A percentile compares a stretch with the other conserved stretches of the same genome.
These are phyloP conservation scores for Hirtodrosophila confusa DNA, from an alignment of 2,888 invertebrate genomes.

Conservation along the genomic window DNA sequence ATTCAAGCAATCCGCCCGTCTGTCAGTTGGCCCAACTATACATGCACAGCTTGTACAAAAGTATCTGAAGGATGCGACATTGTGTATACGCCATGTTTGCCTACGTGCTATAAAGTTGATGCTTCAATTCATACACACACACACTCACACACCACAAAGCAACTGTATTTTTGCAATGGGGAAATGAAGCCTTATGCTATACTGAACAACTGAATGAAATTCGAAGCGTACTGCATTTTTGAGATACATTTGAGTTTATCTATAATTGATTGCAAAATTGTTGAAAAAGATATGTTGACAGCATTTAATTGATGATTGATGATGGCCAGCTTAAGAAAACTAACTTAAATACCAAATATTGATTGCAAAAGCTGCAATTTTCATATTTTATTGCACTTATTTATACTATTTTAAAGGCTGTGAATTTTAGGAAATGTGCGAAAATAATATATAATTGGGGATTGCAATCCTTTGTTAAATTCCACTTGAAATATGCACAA, in stretches of 20 bases:
- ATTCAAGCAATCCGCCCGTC: constrained; percentile 23
- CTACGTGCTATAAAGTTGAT: constrained; percentile 43
- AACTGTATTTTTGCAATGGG: constrained; percentile 18
- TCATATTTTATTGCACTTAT: too few species aligned
- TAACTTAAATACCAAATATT: too few species aligned
- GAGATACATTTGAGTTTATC: not conserved
- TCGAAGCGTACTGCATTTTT: not conserved
- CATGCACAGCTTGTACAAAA: constrained; percentile 50
- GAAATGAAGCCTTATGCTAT: not conserved
- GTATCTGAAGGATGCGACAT: constrained; percentile 36
- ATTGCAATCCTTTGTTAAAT: not conserved
- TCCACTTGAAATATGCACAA: not conserved
- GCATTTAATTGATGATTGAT: too few species aligned
- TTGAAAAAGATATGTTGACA: not conserved
- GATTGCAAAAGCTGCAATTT: too few species aligned
- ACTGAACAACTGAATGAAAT: not conserved
- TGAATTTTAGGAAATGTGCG: too few species aligned
- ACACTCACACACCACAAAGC: constrained; percentile 8
- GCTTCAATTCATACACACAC: constrained; percentile 9
- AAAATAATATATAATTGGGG: not conserved
- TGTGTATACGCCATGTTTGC: constrained; percentile 41
- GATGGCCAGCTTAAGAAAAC: too few species aligned
- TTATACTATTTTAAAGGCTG: too few species aligned
- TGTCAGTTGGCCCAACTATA: constrained; percentile 32
- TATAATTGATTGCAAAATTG: constrained; percentile 1